These are phyloP conservation scores for Ricordea florida DNA, from an alignment of 92 coral and sea anemone genomes.

Conservation along the genomic window DNA sequence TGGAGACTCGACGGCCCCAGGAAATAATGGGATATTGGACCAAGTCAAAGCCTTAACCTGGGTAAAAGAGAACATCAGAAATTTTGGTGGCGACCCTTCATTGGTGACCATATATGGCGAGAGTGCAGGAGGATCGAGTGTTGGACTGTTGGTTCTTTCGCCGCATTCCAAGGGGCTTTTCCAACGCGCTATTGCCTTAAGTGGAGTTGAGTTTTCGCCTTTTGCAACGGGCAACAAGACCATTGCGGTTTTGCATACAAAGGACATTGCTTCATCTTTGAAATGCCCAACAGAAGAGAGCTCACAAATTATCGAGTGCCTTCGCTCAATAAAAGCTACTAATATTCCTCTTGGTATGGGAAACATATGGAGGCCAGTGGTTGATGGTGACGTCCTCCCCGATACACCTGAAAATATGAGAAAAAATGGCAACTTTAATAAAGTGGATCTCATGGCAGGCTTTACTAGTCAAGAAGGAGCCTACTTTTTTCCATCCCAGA, in stretches of 20 bases:
- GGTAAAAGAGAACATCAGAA: slow-evolving; percentile 72
- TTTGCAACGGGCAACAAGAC: slow-evolving; percentile 50
- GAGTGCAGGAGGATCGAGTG: slow-evolving; percentile 91
- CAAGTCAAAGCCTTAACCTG: slow-evolving; percentile 80
- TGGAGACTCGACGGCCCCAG: slow-evolving; percentile 74
- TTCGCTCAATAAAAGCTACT: slow-evolving; percentile 59
- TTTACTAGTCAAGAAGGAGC: slow-evolving; percentile 88
- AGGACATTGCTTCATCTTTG: slow-evolving; percentile 18
- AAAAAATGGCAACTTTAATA: slow-evolving; percentile 61
- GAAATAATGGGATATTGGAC: slow-evolving; percentile 89
- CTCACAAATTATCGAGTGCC: slow-evolving; percentile 45
- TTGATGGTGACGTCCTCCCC: slow-evolving; percentile 56
- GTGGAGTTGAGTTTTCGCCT: slow-evolving; percentile 80
- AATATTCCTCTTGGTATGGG: slow-evolving; percentile 9
- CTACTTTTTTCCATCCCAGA: slow-evolving; percentile 26
- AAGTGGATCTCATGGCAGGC: slow-evolving; percentile 67
- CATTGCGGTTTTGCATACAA: slow-evolving; percentile 54
- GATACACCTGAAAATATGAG: slow-evolving; percentile 75
- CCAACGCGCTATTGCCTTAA: slow-evolving; percentile 75
- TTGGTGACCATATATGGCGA: slow-evolving; percentile 88
- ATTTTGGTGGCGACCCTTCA: slow-evolving; percentile 76
- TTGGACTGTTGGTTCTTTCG: slow-evolving; percentile 71
- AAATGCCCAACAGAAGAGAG: slow-evolving; percentile 50
- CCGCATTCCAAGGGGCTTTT: slow-evolving; percentile 76
- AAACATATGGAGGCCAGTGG: slow-evolving; percentile 79